These are phyloP conservation scores for Micrasema longulum DNA, from an alignment of 1,140 invertebrate species.

Conservation along the genomic window DNA sequence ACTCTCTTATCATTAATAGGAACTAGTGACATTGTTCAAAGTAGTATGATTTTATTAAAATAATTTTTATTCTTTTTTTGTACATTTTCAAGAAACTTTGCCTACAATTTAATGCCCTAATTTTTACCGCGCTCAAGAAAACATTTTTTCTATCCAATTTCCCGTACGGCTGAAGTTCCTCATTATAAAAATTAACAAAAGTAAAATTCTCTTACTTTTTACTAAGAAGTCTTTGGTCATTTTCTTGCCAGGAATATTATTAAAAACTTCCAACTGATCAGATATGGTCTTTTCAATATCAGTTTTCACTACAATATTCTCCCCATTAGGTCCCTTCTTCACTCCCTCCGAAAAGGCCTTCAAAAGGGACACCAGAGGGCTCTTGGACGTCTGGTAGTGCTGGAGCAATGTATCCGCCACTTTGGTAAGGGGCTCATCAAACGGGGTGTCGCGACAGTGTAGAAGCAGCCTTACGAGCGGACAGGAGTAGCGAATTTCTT, in stretches of 20 bases:
- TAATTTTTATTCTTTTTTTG: too few relatives aligned
- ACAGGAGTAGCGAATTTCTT: slow-evolving; percentile 46
- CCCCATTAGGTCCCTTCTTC: slow-evolving; percentile 28
- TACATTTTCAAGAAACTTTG: too few relatives aligned
- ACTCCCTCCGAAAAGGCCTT: slow-evolving; percentile 39
- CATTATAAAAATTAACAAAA: too few relatives aligned
- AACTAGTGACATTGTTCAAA: too few relatives aligned
- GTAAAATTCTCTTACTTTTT: slow-evolving; percentile 47
- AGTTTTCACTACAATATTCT: slow-evolving; percentile 2
- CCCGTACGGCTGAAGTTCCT: too few relatives aligned
- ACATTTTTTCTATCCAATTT: too few relatives aligned
- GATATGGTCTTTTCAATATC: slow-evolving; percentile 41
- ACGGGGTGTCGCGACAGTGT: slow-evolving; percentile 46
- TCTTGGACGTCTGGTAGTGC: slow-evolving; percentile 34
- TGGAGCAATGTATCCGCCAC: slow-evolving; percentile 45
- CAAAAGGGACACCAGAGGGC: slow-evolving; percentile 45
- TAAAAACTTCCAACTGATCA: slow-evolving; percentile 39
- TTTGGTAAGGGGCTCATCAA: slow-evolving; percentile 48
- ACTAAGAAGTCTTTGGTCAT: slow-evolving; percentile 50
- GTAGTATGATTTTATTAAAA: too few relatives aligned
- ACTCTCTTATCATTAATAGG: too few relatives aligned
- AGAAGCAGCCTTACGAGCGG: slow-evolving; percentile 46
- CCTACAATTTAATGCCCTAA: too few relatives aligned
- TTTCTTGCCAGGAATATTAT: slow-evolving; percentile 15
- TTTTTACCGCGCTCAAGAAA: too few relatives aligned